Percentiles rank a stretch among this genome's conserved stretches.
Conservation (phyloP, 2,888 invertebrate species). For the Oxycera nigricornis region DNA sequence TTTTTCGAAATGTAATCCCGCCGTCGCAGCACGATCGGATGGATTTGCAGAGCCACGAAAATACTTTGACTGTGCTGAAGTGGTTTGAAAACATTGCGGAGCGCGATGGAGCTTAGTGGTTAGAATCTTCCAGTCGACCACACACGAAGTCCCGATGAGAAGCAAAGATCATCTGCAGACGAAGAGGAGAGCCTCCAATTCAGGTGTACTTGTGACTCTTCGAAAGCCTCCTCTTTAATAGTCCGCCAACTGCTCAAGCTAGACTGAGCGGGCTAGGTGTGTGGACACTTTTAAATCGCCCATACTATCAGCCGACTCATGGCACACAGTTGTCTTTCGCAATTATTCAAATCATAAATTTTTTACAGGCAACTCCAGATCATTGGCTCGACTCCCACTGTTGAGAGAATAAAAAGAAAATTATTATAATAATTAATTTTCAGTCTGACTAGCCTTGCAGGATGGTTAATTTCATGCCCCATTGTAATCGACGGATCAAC, state of each 20-base stretch:
- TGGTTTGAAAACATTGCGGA: neutral
- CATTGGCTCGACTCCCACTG: too few species aligned
- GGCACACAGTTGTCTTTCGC: too few species aligned
- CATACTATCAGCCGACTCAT: neutral
- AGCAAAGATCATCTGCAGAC: slow-evolving; percentile 14
- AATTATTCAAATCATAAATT: too few species aligned
- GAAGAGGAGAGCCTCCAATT: slow-evolving; percentile 10
- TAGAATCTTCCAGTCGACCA: slow-evolving; percentile 18
- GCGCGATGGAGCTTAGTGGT: neutral
- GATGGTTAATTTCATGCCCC: too few species aligned
- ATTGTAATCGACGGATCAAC: too few species aligned
- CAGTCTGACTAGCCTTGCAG: too few species aligned
- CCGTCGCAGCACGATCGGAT: too few species aligned
- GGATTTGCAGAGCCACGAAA: too few species aligned
- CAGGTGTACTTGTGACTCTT: slow-evolving; percentile 17
- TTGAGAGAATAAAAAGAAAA: too few species aligned
- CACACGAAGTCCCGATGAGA: slow-evolving; percentile 25
- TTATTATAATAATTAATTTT: too few species aligned
- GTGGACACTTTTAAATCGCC: neutral
- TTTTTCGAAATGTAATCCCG: too few species aligned
- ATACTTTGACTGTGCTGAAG: neutral
- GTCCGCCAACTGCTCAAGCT: neutral
- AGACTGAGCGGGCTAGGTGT: neutral
- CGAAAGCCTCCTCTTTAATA: slow-evolving; percentile 29
- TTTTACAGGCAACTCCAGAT: too few species aligned